Percentiles rank a stretch among this genome's conserved stretches.
Evolutionary conservation across 2,888 invertebrate species (phyloP).

Genomic region (Anticlea derivata): DNA sequence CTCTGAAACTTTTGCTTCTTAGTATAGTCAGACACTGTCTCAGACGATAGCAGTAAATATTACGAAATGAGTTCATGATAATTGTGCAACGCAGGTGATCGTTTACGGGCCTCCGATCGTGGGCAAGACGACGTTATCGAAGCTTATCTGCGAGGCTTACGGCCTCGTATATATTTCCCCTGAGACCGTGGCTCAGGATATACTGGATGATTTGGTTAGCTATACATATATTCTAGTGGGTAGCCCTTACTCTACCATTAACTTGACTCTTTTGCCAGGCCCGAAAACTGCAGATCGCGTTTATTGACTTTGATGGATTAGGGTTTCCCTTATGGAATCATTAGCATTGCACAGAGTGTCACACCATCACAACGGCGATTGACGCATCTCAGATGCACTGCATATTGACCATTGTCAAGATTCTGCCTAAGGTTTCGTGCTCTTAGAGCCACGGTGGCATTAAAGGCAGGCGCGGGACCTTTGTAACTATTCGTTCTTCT

Average conservation of each 20-base stretch:
- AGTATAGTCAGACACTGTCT: neutral
- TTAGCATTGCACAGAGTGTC: neutral
- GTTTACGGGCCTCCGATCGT: constrained; percentile 87
- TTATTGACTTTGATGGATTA: neutral
- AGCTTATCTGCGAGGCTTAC: constrained; percentile 82
- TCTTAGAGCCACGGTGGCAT: too few relatives aligned
- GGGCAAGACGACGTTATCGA: constrained; percentile 86
- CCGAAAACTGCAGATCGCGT: too few relatives aligned
- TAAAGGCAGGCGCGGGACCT: too few relatives aligned
- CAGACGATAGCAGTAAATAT: constrained; percentile 1
- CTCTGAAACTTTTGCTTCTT: too few relatives aligned
- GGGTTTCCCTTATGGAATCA: neutral
- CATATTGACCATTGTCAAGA: too few relatives aligned
- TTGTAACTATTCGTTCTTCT: too few relatives aligned
- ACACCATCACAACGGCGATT: too few relatives aligned
- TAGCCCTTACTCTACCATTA: too few relatives aligned
- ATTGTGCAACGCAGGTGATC: constrained; percentile 57
- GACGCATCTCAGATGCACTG: too few relatives aligned
- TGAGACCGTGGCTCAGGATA: constrained; percentile 80
- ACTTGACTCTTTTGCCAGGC: too few relatives aligned
- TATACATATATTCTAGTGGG: neutral
- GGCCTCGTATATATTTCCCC: constrained; percentile 82
- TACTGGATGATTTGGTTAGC: constrained; percentile 82
- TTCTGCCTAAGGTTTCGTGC: too few relatives aligned
- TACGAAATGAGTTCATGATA: constrained; percentile 28